These are phyloP conservation scores for Rhyacophila brunnea DNA, from an alignment of 1,140 invertebrate genomes.

Conservation along the genomic window DNA sequence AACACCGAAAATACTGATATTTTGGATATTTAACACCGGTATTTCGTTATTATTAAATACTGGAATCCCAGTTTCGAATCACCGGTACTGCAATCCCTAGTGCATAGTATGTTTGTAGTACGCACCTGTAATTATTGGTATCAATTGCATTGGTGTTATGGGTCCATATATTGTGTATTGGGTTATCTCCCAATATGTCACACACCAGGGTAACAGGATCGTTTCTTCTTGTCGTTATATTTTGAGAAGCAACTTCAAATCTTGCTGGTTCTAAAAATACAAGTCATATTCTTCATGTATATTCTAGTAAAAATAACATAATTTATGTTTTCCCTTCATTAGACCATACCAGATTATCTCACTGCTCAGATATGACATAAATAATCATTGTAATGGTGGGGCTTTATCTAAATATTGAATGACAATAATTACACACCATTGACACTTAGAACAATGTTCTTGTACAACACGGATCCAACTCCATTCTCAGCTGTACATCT, in stretches of 20 bases:
- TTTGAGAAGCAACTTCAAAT: conserved; percentile 70
- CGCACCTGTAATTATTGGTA: conserved; percentile 61
- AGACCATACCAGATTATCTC: not conserved
- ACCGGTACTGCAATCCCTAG: not conserved
- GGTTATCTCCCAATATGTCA: conserved; percentile 81
- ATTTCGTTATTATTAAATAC: too few species aligned
- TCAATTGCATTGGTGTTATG: conserved; percentile 64
- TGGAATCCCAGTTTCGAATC: too few species aligned
- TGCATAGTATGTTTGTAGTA: not conserved
- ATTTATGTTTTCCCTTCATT: not conserved
- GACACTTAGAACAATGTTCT: conserved; percentile 74
- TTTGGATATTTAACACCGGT: too few species aligned
- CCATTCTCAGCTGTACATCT: conserved; percentile 83
- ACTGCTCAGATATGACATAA: not conserved
- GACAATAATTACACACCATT: conserved; percentile 76
- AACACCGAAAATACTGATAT: too few species aligned
- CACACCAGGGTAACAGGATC: conserved; percentile 74
- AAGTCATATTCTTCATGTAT: not conserved
- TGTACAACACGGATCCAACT: conserved; percentile 75
- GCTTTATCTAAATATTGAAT: too few species aligned
- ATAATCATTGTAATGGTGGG: not conserved
- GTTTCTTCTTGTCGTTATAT: conserved; percentile 68
- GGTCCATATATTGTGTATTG: conserved; percentile 78
- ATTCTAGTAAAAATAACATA: not conserved
- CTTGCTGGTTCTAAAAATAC: conserved; percentile 68